Conservation (phyloP, 2,113 vertebrate genomes). For the Petrocephalus microphthalmus region DNA sequence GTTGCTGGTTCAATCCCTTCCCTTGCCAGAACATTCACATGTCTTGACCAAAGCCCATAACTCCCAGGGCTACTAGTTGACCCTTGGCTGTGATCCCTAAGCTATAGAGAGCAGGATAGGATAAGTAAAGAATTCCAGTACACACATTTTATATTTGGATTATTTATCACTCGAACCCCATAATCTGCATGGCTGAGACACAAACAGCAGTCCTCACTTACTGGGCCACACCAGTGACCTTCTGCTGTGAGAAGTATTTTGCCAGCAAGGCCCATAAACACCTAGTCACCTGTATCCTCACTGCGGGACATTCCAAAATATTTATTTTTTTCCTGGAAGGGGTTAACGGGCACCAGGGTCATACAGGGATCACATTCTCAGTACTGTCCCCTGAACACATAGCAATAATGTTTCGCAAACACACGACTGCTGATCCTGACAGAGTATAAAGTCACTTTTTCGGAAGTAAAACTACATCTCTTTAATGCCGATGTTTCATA, state of each 20-base stretch:
- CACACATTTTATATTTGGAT: neutral
- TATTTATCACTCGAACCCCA: neutral
- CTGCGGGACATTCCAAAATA: neutral
- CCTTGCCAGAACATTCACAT: neutral
- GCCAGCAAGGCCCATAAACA: neutral
- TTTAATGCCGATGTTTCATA: neutral
- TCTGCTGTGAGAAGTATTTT: neutral
- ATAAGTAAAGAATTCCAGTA: neutral
- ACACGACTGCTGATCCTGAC: neutral
- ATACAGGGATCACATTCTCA: neutral
- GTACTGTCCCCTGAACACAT: neutral
- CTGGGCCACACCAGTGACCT: neutral
- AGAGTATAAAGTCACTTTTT: neutral
- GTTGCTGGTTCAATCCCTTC: neutral
- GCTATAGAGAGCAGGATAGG: neutral
- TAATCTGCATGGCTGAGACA: neutral
- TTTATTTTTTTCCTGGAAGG: neutral
- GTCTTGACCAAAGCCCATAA: neutral
- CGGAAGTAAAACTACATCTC: neutral
- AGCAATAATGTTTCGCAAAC: neutral
- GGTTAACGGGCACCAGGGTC: neutral
- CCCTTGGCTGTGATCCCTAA: neutral
- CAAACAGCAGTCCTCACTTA: neutral
- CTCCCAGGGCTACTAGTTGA: neutral
- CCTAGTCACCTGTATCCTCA: neutral